These are phyloP conservation scores for Malacoraja senta DNA, from an alignment of 2,797 vertebrate genomes.

Conservation along the genomic window DNA sequence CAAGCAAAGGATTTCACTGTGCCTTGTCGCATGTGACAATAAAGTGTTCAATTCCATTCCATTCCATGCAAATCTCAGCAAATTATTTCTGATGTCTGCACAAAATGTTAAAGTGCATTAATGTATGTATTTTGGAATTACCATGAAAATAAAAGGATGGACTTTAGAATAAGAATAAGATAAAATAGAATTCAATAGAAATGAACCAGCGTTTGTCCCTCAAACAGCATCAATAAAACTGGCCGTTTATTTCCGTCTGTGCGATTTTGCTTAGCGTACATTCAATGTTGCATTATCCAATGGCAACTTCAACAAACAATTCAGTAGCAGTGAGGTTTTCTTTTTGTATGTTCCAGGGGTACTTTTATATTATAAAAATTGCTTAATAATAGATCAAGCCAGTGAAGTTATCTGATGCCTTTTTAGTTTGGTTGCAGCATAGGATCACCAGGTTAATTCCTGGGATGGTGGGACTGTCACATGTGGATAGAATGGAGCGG, in stretches of 20 bases:
- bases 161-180: no score
- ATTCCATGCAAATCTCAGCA: background rate
- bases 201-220: background rate
- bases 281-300: background rate
- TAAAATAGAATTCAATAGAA: background rate
- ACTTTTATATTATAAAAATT: background rate
- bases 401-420: background rate
- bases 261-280: background rate
- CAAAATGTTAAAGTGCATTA: background rate
- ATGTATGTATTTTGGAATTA: background rate
- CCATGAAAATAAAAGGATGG: background rate
- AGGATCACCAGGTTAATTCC: no score
- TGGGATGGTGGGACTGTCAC: no score
- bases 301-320: background rate
- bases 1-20: no score
- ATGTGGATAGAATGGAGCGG: no score
- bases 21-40: no score
- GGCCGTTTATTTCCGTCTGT: background rate
- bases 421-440: background rate
- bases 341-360: background rate
- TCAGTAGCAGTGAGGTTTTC: background rate
- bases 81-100: background rate
- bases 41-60: no score
- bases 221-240: background rate
- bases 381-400: background rate